phyloP scores from a whole-genome alignment of 2,888 invertebrate species.

The Sphaerolaimus hirsutus region DNA sequence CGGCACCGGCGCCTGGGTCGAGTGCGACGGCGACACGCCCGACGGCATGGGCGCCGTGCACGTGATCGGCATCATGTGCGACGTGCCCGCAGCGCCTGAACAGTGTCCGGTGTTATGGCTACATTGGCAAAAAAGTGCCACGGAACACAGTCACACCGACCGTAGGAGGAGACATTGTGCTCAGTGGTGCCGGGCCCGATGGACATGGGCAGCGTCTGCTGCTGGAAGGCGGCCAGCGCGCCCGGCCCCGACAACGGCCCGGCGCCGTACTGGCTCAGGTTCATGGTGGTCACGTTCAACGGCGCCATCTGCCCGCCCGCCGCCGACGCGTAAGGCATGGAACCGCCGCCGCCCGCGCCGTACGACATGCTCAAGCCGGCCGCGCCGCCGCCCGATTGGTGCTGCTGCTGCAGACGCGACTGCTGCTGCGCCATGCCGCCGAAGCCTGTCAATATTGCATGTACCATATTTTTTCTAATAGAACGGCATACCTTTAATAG shows the following conservation, averaged over 20 bases:
- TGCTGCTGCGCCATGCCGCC: too few species aligned
- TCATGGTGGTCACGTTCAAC: neutral
- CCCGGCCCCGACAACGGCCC: conserved; percentile 1
- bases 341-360: neutral
- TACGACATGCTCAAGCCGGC: neutral
- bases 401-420: too few species aligned
- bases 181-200: neutral
- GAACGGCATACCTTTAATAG: too few species aligned
- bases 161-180: too few species aligned
- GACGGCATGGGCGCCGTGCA: neutral
- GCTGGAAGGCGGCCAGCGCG: neutral
- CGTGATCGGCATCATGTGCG: neutral
- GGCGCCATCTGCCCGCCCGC: neutral
- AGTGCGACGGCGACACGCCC: too few species aligned
- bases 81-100: neutral
- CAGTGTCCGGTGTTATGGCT: neutral
- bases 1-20: too few species aligned
- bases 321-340: neutral
- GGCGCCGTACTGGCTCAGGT: neutral
- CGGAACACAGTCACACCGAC: too few species aligned
- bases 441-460: too few species aligned
- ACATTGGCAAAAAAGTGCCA: too few species aligned
- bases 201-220: neutral
- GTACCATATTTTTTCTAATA: too few species aligned
- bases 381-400: neutral